Percentiles rank a stretch among this genome's conserved stretches.
phyloP scores from a whole-genome alignment of 2,888 invertebrate genomes.

The Schizotus pectinicornis region DNA sequence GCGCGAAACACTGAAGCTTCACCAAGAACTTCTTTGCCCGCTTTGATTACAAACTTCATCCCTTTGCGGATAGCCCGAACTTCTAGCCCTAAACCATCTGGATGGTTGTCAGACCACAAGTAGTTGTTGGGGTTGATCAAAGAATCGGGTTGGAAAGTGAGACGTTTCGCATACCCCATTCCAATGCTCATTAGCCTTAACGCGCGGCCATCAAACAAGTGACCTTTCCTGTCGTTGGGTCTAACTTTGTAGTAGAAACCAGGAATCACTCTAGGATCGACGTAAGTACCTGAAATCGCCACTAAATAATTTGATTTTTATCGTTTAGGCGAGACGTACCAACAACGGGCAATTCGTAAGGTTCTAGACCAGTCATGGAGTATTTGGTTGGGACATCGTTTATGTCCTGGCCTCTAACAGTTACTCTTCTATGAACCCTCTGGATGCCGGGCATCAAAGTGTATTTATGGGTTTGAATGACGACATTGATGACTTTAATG shows the following conservation, averaged over 20 bases:
- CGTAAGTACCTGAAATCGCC: constrained; percentile 67
- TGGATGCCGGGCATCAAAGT: constrained; percentile 70
- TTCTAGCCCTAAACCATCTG: constrained; percentile 74
- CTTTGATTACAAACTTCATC: constrained; percentile 69
- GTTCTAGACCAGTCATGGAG: constrained; percentile 69
- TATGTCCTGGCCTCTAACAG: constrained; percentile 67
- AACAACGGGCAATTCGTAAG: constrained; percentile 73
- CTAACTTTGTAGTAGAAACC: constrained; percentile 77
- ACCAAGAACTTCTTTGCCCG: constrained; percentile 66
- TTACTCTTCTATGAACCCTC: constrained; percentile 67
- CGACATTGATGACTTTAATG: constrained; percentile 64
- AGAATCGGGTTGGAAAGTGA: constrained; percentile 73
- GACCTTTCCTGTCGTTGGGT: constrained; percentile 68
- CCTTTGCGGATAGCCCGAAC: constrained; percentile 70
- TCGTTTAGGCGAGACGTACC: constrained; percentile 59
- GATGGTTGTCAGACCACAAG: constrained; percentile 80
- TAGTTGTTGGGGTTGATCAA: constrained; percentile 68
- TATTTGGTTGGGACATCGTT: constrained; percentile 72
- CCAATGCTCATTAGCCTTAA: constrained; percentile 70
- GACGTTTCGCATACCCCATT: constrained; percentile 77
- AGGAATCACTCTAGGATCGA: constrained; percentile 73
- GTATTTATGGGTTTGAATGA: constrained; percentile 61
- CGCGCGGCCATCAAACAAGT: constrained; percentile 70
- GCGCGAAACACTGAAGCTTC: constrained; percentile 73
- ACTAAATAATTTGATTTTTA: constrained; percentile 1